Evolutionary conservation across 2,113 vertebrate genomes (phyloP), one percentile per base, ranked within the genome.

Genomic region (Trogon surrucura): DNA sequence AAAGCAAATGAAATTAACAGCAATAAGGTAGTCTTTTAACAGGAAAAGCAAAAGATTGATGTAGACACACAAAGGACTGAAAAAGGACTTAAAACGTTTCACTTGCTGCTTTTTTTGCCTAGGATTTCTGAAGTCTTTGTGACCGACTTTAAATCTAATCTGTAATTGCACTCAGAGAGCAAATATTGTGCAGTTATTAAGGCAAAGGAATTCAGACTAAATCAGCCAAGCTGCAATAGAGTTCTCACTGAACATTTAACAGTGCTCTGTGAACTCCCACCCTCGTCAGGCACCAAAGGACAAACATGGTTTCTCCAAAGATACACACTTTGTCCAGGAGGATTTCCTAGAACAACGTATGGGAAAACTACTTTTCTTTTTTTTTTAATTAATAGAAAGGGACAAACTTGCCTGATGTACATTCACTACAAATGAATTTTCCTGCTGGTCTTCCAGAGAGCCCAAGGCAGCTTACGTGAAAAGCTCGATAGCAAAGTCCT

Each of bases 401-500:
- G 66, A 64, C 34, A 64, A 64, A 97, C 98, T 98, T 97, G 99
- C 99, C 99, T 98, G 99, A 98, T 89, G 97, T 96, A 66, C 99
- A 99, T 89, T 99, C 98, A 54, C 93, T 95, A 96, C 99, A 99
- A 90, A 98, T 97, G 96, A 99, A 98, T 97, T 98, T 98, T 85
- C 98, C 98, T 48, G 98, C 98, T 4, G 98, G 98, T 91, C 97
- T 98, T 74, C 97, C 80, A 53, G 98, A 78, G n/a, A 97, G 97
- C 65, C 98, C 98, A 29, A 99, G 97, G 97, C 99, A 99, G 44
- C 98, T 96, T 11, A 98, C 97, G 93, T 99, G 99, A 96, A 99
- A 99, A 64, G 99, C 98, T 36, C 98, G 98, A 75, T 97, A 99
- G 85, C 99, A 99, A 74, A 98, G 98, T 14, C 99, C 99, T 96